Evolutionary conservation across 2,113 vertebrate genomes (phyloP).

Genomic region (Myrmecobius fasciatus): DNA sequence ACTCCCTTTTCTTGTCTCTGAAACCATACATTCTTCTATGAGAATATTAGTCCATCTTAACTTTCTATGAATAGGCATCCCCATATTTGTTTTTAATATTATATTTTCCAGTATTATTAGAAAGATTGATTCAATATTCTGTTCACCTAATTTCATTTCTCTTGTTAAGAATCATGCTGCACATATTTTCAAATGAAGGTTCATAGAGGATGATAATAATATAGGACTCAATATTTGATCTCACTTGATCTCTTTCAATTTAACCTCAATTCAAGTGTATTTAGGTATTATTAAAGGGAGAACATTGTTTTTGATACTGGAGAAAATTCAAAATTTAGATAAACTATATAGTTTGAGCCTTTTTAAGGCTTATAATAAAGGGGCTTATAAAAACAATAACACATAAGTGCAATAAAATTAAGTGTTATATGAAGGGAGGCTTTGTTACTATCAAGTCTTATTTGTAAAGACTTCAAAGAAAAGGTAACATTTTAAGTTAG

Average conservation of each 20-base stretch:
- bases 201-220: background rate
- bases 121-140: background rate
- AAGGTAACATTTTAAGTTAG: background rate
- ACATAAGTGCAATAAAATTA: background rate
- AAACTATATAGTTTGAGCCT: background rate
- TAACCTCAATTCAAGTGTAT: background rate
- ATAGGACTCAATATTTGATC: conserved; percentile 30
- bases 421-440: background rate
- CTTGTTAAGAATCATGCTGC: conserved; percentile 27
- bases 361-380: background rate
- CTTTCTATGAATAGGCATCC: background rate
- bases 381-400: background rate
- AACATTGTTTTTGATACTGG: background rate
- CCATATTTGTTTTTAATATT: background rate
- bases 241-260: background rate
- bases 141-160: conserved; percentile 12
- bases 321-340: background rate
- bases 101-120: background rate
- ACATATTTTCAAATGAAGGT: conserved; percentile 21
- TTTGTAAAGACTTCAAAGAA: background rate
- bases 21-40: background rate
- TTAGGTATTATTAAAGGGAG: background rate
- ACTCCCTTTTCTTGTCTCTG: background rate
- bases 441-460: background rate
- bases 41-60: background rate